Base-by-base conservation (phyloP, 2,888 invertebrate species). In the Xanthia togata region DNA sequence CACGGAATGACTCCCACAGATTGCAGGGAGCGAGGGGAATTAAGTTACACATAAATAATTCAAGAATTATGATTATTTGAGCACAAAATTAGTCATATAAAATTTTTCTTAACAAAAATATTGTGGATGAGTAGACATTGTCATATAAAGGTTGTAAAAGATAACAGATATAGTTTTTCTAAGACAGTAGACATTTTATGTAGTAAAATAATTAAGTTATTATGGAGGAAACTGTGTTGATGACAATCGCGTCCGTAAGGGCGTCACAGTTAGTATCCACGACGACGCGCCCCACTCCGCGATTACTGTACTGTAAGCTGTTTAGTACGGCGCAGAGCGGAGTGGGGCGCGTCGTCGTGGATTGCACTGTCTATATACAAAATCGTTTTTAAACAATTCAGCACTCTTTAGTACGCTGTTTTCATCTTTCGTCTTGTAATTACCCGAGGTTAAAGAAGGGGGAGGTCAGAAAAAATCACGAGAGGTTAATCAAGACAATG, bases 11-110 rank as follows among this genome's bases (percentile, higher is more conserved):
- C 31, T 31, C 31, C 31, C 31, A 31, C 31, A 31, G 31, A 31
- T 31, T 31, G 31, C 31, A 4, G 38, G 4, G 4, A 41, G 41
- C 8, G 41, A 41, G 41, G 9, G 9, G 41, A 41, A 11, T 11
- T 1, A 11, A 11, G 41, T 41, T 41, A 41, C 41, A 41, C 41
- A 41, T 41, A 11, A 41, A 57, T 23, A 79, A 62, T 59, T 41
- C 3, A 38, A 31, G 14, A 62, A 23, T 4, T 60, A 72, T 41
- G 78, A 78, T 78, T 78, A 17, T 0, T 63, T 2, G 35, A 47
- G 11, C 12, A 31, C 14, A 47, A 57, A 63, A 55, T 5, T 57
- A 26, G 57, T 59, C 74, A 60, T 50, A 47, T 20, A 20, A 75
- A n/a, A 31, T 50, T 14, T 14, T 31, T 26, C 26, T 31, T 41